Conservation (phyloP, 2,888 invertebrate species). For the Metellina segmentata region DNA sequence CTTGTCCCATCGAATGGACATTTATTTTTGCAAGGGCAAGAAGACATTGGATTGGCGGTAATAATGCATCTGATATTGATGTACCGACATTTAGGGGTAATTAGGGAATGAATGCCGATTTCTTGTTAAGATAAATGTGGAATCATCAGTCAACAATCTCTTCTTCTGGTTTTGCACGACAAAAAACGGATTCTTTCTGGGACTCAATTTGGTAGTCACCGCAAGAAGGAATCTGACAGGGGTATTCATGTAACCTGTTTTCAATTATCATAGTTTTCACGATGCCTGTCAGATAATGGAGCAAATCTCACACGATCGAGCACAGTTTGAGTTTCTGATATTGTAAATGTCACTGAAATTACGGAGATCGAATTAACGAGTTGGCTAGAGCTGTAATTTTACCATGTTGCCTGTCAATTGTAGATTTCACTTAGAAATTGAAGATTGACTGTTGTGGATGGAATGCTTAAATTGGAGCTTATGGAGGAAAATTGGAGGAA, state of each 20-base stretch:
- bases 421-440: too few relatives aligned
- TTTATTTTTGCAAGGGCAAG: conserved; percentile 18
- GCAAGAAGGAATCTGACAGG: too few relatives aligned
- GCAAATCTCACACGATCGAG: not conserved
- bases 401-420: too few relatives aligned
- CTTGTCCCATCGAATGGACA: conserved; percentile 30
- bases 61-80: conserved; percentile 18
- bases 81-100: conserved; percentile 42
- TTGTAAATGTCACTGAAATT: not conserved
- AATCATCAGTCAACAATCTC: not conserved
- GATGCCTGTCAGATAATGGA: not conserved
- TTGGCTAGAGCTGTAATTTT: too few relatives aligned
- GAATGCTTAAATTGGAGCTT: too few relatives aligned
- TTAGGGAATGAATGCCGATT: conserved; percentile 21
- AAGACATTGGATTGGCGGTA: not conserved
- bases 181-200: not conserved
- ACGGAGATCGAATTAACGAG: not conserved
- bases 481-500: too few relatives aligned
- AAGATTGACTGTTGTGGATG: too few relatives aligned
- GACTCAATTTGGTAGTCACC: too few relatives aligned
- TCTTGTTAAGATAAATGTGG: not conserved
- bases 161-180: not conserved
- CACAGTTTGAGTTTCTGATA: not conserved
- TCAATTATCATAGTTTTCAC: not conserved
- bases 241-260: not conserved